Evolutionary conservation across 2,113 vertebrate species (phyloP).

Genomic region (Tachysurus vachellii): DNA sequence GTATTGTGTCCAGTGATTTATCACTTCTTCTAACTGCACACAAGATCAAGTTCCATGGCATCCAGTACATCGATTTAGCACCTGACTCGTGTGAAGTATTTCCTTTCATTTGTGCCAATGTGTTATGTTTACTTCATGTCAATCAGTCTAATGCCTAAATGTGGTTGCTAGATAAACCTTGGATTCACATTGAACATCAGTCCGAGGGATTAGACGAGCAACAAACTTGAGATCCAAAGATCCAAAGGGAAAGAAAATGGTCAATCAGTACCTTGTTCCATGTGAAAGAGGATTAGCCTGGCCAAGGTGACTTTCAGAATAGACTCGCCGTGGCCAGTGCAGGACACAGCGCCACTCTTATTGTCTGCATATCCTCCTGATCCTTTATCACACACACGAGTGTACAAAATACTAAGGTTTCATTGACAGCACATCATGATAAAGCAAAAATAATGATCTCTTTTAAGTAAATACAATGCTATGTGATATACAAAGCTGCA

Average conservation of each 20-base stretch:
- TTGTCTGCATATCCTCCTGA: conserved; percentile 72
- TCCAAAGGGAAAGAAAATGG: conserved; percentile 12
- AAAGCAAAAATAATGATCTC: conserved; percentile 12
- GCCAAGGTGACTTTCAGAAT: conserved; percentile 74
- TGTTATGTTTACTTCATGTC: conserved; percentile 26
- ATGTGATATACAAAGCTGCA: background rate
- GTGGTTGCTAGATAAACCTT: conserved; percentile 20
- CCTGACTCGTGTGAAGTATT: conserved; percentile 11
- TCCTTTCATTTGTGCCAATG: conserved; percentile 32
- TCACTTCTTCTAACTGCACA: conserved; percentile 37
- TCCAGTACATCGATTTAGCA: conserved; percentile 22
- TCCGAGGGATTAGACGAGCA: background rate
- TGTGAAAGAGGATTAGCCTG: conserved; percentile 68
- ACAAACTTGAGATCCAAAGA: background rate
- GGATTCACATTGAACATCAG: background rate
- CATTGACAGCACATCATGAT: conserved; percentile 30
- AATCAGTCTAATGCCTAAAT: conserved; percentile 30
- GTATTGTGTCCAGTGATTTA: conserved; percentile 31
- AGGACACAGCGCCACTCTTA: conserved; percentile 64
- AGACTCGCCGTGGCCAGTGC: conserved; percentile 69
- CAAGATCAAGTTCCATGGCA: conserved; percentile 31
- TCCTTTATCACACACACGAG: conserved; percentile 53
- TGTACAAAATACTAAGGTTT: conserved; percentile 27
- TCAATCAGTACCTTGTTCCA: conserved; percentile 69
- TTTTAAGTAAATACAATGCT: conserved; percentile 10